Conservation (phyloP, 2,888 invertebrate genomes). For the Heliconius ethilla region DNA sequence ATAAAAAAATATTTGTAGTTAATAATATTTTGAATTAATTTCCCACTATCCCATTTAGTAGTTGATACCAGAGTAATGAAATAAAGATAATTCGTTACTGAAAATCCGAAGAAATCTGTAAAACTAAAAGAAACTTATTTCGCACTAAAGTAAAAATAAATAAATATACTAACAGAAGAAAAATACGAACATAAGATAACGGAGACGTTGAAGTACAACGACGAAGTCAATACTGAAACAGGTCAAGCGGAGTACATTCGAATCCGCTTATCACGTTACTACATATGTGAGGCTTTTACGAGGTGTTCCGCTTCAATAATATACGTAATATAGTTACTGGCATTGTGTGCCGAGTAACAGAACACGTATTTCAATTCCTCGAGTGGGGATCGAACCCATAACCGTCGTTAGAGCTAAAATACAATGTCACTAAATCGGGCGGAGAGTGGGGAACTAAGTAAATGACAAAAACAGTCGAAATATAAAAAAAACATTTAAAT, state of each 20-base stretch:
- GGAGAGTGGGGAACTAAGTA: too few species aligned
- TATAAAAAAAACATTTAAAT: too few species aligned
- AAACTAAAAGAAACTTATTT: too few species aligned
- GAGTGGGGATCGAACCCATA: too few species aligned
- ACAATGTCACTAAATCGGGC: too few species aligned
- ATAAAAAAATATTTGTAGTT: background rate
- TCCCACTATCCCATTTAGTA: background rate
- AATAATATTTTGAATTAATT: background rate
- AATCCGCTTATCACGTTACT: conserved; percentile 22
- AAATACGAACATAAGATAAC: conserved; percentile 7
- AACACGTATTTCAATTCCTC: background rate
- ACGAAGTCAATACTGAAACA: conserved; percentile 35
- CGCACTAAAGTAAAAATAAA: too few species aligned
- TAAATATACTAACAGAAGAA: background rate
- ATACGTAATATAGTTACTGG: background rate
- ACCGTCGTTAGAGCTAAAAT: too few species aligned
- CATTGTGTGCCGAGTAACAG: background rate
- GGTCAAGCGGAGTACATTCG: conserved; percentile 35
- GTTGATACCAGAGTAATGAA: too few species aligned
- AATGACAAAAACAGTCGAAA: too few species aligned
- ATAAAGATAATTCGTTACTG: too few species aligned
- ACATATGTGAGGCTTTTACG: background rate
- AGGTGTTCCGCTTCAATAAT: background rate
- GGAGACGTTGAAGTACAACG: conserved; percentile 9
- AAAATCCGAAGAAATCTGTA: too few species aligned